These are phyloP conservation scores for Nixonia krombeini DNA, from an alignment of 1,140 invertebrate species.

Conservation along the genomic window DNA sequence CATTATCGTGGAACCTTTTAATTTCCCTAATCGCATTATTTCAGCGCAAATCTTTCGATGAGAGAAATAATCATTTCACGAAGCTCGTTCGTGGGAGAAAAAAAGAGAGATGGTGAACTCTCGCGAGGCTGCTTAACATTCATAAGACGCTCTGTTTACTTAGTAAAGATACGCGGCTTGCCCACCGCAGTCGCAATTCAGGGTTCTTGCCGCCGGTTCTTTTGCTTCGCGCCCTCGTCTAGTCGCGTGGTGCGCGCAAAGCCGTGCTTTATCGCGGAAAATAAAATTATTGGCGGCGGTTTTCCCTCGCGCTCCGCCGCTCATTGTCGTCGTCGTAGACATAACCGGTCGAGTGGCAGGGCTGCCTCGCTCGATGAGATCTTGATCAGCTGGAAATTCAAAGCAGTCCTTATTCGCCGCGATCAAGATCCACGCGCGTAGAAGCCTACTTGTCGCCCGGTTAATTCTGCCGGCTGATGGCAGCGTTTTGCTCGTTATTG, in stretches of 20 bases:
- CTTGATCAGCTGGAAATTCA: constrained; percentile 33
- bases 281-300: constrained; percentile 67
- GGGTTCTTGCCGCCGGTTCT: constrained; percentile 20
- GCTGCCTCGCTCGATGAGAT: constrained; percentile 28
- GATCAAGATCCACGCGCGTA: constrained; percentile 18
- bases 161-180: constrained; percentile 64
- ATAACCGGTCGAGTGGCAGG: constrained; percentile 26
- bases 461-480: constrained; percentile 33
- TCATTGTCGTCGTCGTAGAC: constrained; percentile 17
- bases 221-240: constrained; percentile 11
- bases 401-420: constrained; percentile 28
- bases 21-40: constrained; percentile 6
- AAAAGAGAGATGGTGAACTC: constrained; percentile 9
- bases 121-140: constrained; percentile 63
- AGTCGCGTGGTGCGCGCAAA: constrained; percentile 18
- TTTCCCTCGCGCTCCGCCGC: constrained; percentile 35
- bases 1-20: constrained; percentile 1
- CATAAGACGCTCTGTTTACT: constrained; percentile 69
- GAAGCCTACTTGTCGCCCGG: constrained; percentile 31
- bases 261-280: constrained; percentile 64
- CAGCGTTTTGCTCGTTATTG: constrained; percentile 28
- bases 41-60: not conserved
- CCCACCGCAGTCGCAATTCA: constrained; percentile 28
- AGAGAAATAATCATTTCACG: too few species aligned
- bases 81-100: constrained; percentile 49